These are phyloP conservation scores for Lasioglossum vierecki DNA, from an alignment of 2,888 invertebrate species.

Conservation along the genomic window DNA sequence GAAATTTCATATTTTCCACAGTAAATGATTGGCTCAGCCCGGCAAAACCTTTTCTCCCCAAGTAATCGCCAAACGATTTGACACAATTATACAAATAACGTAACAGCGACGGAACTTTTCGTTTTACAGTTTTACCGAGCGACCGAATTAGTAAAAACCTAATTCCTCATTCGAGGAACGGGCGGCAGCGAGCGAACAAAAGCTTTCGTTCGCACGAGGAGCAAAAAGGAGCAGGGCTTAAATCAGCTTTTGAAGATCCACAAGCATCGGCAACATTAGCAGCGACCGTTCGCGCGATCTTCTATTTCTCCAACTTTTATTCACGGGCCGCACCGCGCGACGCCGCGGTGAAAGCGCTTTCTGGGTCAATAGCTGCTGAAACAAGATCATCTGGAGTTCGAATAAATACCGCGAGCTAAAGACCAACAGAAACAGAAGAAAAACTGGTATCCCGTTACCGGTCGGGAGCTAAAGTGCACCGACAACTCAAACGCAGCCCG, in stretches of 20 bases:
- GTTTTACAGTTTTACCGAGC: not conserved
- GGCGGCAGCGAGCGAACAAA: not conserved
- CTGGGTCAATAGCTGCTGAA: slow-evolving; percentile 20
- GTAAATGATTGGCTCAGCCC: not conserved
- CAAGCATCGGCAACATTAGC: slow-evolving; percentile 19
- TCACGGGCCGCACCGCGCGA: not conserved
- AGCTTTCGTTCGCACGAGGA: not conserved
- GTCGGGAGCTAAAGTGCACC: slow-evolving; percentile 15
- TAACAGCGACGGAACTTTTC: not conserved
- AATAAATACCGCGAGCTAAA: slow-evolving; percentile 34
- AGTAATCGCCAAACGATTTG: not conserved
- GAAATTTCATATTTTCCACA: not conserved
- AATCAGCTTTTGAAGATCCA: slow-evolving; percentile 9
- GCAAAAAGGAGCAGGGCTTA: not conserved
- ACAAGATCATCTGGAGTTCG: slow-evolving; percentile 24
- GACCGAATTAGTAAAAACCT: not conserved
- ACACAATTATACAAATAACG: not conserved
- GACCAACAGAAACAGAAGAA: slow-evolving; percentile 17
- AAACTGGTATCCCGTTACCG: slow-evolving; percentile 38
- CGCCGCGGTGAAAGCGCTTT: not conserved
- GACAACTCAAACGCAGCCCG: not conserved
- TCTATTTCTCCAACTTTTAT: slow-evolving; percentile 34
- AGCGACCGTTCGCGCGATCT: slow-evolving; percentile 23
- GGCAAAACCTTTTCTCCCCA: not conserved
- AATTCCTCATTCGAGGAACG: not conserved